Percentiles rank a stretch among this genome's conserved stretches.
These are phyloP conservation scores for Phalera bucephala DNA, from an alignment of 2,888 invertebrate species.

Conservation along the genomic window DNA sequence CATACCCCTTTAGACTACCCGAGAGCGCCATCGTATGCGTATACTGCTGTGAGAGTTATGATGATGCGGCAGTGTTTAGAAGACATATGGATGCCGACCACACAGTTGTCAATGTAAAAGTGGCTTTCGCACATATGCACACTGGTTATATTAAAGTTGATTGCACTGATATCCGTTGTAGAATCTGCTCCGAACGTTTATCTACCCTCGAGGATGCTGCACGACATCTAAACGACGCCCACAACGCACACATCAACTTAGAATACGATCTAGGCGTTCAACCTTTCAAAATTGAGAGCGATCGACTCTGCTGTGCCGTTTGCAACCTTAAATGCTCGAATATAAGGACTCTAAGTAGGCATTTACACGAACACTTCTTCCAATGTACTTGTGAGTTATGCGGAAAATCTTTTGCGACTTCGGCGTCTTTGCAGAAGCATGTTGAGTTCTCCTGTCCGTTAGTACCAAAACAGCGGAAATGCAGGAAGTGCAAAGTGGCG, in stretches of 20 bases:
- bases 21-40: conserved; percentile 57
- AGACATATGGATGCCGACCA: conserved; percentile 41
- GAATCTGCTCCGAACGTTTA: conserved; percentile 42
- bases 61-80: conserved; percentile 38
- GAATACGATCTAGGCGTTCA: conserved; percentile 50
- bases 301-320: conserved; percentile 43
- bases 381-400: conserved; percentile 60
- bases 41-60: conserved; percentile 54
- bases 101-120: conserved; percentile 21
- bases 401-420: conserved; percentile 54
- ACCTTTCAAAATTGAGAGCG: conserved; percentile 46
- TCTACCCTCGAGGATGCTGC: conserved; percentile 38
- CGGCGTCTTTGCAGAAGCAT: conserved; percentile 44
- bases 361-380: conserved; percentile 53
- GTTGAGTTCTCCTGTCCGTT: conserved; percentile 31
- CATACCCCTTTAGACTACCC: conserved; percentile 64
- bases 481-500: conserved; percentile 48
- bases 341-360: conserved; percentile 50
- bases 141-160: conserved; percentile 49
- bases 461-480: conserved; percentile 39
- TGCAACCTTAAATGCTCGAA: conserved; percentile 46
- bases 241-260: conserved; percentile 39
- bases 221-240: conserved; percentile 40
- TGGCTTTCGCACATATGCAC: conserved; percentile 36
- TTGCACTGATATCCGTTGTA: conserved; percentile 52